Percentiles rank a stretch among this genome's conserved stretches.
phyloP scores from a whole-genome alignment of 1,140 invertebrate species.

The Danaus melanippus region DNA sequence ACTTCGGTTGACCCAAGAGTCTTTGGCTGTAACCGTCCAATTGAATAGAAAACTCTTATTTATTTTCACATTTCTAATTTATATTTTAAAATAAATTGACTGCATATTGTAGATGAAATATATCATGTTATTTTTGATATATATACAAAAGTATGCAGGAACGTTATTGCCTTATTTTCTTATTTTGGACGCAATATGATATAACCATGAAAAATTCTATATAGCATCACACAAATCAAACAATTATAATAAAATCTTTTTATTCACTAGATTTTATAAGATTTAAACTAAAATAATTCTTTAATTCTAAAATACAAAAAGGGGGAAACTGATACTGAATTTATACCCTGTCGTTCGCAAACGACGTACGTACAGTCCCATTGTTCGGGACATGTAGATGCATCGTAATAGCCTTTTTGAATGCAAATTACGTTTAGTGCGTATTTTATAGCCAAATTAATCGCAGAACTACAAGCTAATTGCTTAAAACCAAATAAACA shows the following conservation, averaged over 20 bases:
- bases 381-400: conserved; percentile 24
- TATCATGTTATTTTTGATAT: too few relatives aligned
- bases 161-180: too few relatives aligned
- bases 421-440: conserved; percentile 36
- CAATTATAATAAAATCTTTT: too few relatives aligned
- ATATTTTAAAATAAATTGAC: not conserved
- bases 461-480: conserved; percentile 29
- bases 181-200: too few relatives aligned
- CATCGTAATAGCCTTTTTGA: conserved; percentile 31
- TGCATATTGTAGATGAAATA: not conserved
- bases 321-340: too few relatives aligned
- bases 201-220: too few relatives aligned
- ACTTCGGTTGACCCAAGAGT: conserved; percentile 16
- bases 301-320: too few relatives aligned
- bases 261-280: too few relatives aligned
- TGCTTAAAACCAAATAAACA: conserved; percentile 13
- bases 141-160: too few relatives aligned
- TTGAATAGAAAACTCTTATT: conserved; percentile 15
- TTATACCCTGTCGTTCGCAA: conserved; percentile 9
- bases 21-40: conserved; percentile 23
- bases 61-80: conserved; percentile 17
- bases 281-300: too few relatives aligned
- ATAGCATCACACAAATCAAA: too few relatives aligned
- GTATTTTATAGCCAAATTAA: conserved; percentile 36
- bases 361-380: conserved; percentile 12